These are phyloP conservation scores for Odontocerum albicorne DNA, from an alignment of 2,888 invertebrate genomes.

Conservation along the genomic window DNA sequence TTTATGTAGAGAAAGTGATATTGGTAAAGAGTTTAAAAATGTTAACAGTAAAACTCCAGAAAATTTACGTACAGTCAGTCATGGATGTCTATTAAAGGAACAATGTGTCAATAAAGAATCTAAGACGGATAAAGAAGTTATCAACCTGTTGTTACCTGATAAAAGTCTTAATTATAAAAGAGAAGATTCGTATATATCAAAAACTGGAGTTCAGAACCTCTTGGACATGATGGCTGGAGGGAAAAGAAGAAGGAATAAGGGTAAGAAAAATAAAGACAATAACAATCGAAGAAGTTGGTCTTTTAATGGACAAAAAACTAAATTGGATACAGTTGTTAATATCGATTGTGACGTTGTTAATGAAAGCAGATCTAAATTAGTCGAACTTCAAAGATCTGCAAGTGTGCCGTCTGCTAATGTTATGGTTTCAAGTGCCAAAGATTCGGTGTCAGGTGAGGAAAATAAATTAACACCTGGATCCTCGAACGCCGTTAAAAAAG, in stretches of 20 bases:
- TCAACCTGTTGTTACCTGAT: constrained; percentile 30
- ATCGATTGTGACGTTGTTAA: not conserved
- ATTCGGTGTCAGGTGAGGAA: not conserved
- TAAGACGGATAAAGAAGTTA: constrained; percentile 29
- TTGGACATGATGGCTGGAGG: constrained; percentile 54
- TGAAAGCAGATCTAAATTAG: not conserved
- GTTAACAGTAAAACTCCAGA: not conserved
- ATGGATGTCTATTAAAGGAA: not conserved
- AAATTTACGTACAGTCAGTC: not conserved
- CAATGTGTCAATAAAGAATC: constrained; percentile 11
- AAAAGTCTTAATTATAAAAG: constrained; percentile 25
- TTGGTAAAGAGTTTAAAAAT: not conserved
- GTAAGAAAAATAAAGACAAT: constrained; percentile 38
- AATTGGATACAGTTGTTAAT: constrained; percentile 2
- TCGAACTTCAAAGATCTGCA: constrained; percentile 12
- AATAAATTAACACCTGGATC: too few relatives aligned
- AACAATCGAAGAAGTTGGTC: constrained; percentile 31
- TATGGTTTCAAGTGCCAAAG: not conserved
- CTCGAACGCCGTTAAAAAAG: too few relatives aligned
- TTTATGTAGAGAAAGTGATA: not conserved
- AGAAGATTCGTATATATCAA: constrained; percentile 37
- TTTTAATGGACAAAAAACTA: constrained; percentile 23
- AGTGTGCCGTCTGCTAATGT: constrained; percentile 6
- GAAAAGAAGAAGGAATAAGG: constrained; percentile 42
- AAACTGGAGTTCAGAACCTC: constrained; percentile 49